These are phyloP conservation scores for Hyles euphorbiae DNA, from an alignment of 1,140 invertebrate species.

Conservation along the genomic window DNA sequence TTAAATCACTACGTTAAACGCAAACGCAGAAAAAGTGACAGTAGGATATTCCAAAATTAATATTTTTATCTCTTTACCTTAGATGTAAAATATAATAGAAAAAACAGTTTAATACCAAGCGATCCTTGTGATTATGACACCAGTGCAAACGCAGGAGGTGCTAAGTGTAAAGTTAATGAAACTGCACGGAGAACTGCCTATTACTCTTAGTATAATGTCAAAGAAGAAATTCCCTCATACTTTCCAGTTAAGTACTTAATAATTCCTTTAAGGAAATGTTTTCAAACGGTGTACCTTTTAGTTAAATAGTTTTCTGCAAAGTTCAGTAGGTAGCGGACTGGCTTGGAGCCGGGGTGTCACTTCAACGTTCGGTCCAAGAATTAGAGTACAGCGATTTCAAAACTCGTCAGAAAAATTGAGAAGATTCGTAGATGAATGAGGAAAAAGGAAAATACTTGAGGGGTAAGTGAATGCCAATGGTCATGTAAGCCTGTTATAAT, in stretches of 20 bases:
- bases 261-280: conserved; percentile 51
- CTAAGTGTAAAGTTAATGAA: conserved; percentile 1
- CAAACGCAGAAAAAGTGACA: no score
- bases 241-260: conserved; percentile 41
- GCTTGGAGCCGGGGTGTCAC: conserved; percentile 18
- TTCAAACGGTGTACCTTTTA: conserved; percentile 50
- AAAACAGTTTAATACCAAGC: no score
- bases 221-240: conserved; percentile 29
- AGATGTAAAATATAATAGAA: no score
- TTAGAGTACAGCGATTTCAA: conserved; percentile 1
- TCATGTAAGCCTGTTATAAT: no score
- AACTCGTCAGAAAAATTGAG: neutral
- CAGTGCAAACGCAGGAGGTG: no score
- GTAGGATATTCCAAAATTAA: no score
- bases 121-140: no score
- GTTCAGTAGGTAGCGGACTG: conserved; percentile 9
- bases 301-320: conserved; percentile 35
- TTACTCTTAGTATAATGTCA: conserved; percentile 31
- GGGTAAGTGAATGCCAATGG: no score
- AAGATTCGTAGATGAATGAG: neutral
- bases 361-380: conserved; percentile 15
- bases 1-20: no score
- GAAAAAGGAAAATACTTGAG: neutral
- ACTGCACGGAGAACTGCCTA: conserved; percentile 22
- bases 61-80: no score